A percentile compares a stretch with the other conserved stretches of the same genome.
phyloP scores from a whole-genome alignment of 1,140 invertebrate genomes.

The Anoplolepis gracilipes region DNA sequence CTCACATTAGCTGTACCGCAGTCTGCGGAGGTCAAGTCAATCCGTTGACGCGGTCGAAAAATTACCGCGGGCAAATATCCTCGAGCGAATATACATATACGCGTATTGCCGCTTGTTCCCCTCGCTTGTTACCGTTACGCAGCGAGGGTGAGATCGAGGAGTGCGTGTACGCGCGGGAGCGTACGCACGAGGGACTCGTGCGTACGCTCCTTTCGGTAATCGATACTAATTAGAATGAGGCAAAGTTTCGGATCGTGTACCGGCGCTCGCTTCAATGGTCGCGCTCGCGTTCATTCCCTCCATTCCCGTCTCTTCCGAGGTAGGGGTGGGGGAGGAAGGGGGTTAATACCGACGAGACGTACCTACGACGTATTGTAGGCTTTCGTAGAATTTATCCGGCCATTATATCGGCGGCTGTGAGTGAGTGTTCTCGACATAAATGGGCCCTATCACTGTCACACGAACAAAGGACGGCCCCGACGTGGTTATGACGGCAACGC shows the following conservation, averaged over 20 bases:
- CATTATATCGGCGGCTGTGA: constrained; percentile 74
- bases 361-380: constrained; percentile 74
- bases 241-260: constrained; percentile 66
- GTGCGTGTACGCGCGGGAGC: neutral
- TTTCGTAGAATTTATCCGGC: constrained; percentile 77
- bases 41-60: constrained; percentile 59
- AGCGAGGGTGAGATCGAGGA: constrained; percentile 48
- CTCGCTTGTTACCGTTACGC: constrained; percentile 25
- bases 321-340: constrained; percentile 4
- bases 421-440: constrained; percentile 79
- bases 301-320: neutral
- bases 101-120: neutral
- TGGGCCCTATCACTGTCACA: constrained; percentile 82
- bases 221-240: constrained; percentile 73
- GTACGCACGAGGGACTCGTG: constrained; percentile 36
- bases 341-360: constrained; percentile 69
- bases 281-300: constrained; percentile 14
- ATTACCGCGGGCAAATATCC: constrained; percentile 54
- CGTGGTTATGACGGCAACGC: constrained; percentile 81
- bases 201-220: constrained; percentile 68
- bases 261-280: constrained; percentile 23
- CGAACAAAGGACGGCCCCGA: constrained; percentile 78
- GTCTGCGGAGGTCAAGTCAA: constrained; percentile 53
- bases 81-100: constrained; percentile 5
- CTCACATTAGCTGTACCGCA: neutral